phyloP scores from a whole-genome alignment of 2,797 vertebrate genomes.

The Artibeus lituratus region DNA sequence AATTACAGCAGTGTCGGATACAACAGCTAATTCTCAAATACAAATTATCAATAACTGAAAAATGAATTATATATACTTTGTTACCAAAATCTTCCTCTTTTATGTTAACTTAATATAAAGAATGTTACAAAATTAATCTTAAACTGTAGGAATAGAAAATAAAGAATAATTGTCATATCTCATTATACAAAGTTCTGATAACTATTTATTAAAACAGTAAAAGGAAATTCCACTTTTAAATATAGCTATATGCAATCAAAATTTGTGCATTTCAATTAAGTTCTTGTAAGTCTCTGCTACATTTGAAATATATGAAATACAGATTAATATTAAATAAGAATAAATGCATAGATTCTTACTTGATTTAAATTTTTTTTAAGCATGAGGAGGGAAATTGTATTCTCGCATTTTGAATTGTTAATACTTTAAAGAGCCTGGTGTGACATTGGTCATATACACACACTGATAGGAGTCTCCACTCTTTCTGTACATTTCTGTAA shows the following conservation, averaged over 20 bases:
- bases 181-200: not conserved
- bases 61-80: not conserved
- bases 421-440: not conserved
- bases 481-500: not conserved
- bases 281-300: not conserved
- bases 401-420: not conserved
- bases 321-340: not conserved
- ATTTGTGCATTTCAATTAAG: not conserved
- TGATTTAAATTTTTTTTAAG: not conserved
- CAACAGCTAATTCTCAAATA: not conserved
- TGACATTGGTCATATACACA: not conserved
- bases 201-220: conserved; percentile 18
- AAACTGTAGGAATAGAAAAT: not conserved
- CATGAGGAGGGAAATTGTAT: not conserved
- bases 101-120: not conserved
- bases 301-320: not conserved
- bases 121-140: not conserved
- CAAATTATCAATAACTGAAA: not conserved
- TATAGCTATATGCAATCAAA: not conserved
- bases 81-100: not conserved
- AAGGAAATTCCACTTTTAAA: conserved; percentile 8
- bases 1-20: not conserved
- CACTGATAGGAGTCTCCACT: not conserved
- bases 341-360: not conserved
- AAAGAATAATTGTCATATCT: not conserved